A percentile compares a stretch with the other conserved stretches of the same genome.
Evolutionary conservation across 1,140 invertebrate genomes (phyloP).

Genomic region (Eupeodes corollae): DNA sequence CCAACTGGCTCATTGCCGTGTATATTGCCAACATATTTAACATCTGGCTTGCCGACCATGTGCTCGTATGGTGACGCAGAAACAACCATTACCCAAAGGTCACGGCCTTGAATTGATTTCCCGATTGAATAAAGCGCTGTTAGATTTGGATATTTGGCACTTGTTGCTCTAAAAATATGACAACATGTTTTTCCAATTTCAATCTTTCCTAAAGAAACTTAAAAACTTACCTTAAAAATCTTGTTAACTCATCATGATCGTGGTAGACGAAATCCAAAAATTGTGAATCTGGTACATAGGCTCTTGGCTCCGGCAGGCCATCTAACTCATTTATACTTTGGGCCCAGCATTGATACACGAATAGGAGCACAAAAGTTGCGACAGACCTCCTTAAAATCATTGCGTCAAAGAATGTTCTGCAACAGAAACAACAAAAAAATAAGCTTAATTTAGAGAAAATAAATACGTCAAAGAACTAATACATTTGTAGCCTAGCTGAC

Average conservation of each 20-base stretch:
- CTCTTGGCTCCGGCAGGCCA: slow-evolving; percentile 25
- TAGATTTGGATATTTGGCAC: slow-evolving; percentile 67
- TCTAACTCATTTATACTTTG: slow-evolving; percentile 10
- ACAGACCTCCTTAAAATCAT: slow-evolving; percentile 28
- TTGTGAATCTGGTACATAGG: slow-evolving; percentile 33
- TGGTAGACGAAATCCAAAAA: slow-evolving; percentile 75
- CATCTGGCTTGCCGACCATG: slow-evolving; percentile 83
- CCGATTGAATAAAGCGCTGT: slow-evolving; percentile 82
- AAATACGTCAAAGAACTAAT: too few relatives aligned
- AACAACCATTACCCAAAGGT: slow-evolving; percentile 92
- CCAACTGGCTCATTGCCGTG: slow-evolving; percentile 86
- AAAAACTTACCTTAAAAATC: slow-evolving; percentile 54
- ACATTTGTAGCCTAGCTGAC: too few relatives aligned
- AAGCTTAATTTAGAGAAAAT: too few relatives aligned
- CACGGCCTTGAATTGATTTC: slow-evolving; percentile 82
- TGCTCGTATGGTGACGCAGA: slow-evolving; percentile 79
- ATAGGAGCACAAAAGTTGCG: slow-evolving; percentile 12
- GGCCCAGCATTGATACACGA: slow-evolving; percentile 12
- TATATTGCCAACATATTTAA: slow-evolving; percentile 86
- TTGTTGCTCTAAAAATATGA: slow-evolving; percentile 43
- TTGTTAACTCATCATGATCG: slow-evolving; percentile 75
- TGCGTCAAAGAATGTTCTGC: neutral
- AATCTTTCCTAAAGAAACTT: neutral
- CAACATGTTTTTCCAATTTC: neutral
- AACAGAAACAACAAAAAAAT: too few relatives aligned